Conservation (phyloP, 1,140 invertebrate species). For the Drosophila nigrodunni region DNA sequence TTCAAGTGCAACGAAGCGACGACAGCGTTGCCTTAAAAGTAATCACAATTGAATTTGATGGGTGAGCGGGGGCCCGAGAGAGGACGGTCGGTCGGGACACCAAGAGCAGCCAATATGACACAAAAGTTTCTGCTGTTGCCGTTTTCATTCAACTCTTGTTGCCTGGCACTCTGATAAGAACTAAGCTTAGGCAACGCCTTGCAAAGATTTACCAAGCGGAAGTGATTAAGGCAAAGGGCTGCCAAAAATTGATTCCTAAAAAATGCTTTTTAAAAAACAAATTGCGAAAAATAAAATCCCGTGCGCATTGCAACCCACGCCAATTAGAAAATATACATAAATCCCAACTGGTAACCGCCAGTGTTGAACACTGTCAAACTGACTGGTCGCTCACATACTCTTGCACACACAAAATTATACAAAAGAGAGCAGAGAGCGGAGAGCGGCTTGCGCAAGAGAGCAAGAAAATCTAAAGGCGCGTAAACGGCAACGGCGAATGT, state of each 20-base stretch:
- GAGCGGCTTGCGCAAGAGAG: constrained; percentile 66
- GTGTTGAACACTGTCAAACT: constrained; percentile 59
- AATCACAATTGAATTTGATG: constrained; percentile 73
- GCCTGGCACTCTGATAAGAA: constrained; percentile 38
- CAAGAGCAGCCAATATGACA: constrained; percentile 35
- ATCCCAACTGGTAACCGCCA: constrained; percentile 55
- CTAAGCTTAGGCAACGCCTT: constrained; percentile 55
- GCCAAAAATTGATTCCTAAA: constrained; percentile 57
- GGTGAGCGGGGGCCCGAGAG: constrained; percentile 16
- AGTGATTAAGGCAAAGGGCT: constrained; percentile 60
- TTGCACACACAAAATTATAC: constrained; percentile 51
- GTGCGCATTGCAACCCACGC: constrained; percentile 65
- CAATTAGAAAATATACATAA: constrained; percentile 72
- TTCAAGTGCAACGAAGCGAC: constrained; percentile 69
- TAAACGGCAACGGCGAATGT: constrained; percentile 54
- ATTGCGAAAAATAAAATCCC: constrained; percentile 27
- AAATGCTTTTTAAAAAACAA: constrained; percentile 12
- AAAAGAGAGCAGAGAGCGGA: constrained; percentile 56
- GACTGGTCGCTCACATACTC: constrained; percentile 36
- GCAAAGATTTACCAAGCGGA: constrained; percentile 55
- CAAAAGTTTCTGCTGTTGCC: constrained; percentile 48
- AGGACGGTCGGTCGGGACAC: not conserved
- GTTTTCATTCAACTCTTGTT: constrained; percentile 26
- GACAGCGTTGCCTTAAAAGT: constrained; percentile 55
- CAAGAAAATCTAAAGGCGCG: constrained; percentile 59